Conservation (phyloP, 2,797 vertebrate genomes). For the Thamnophis elegans region DNA sequence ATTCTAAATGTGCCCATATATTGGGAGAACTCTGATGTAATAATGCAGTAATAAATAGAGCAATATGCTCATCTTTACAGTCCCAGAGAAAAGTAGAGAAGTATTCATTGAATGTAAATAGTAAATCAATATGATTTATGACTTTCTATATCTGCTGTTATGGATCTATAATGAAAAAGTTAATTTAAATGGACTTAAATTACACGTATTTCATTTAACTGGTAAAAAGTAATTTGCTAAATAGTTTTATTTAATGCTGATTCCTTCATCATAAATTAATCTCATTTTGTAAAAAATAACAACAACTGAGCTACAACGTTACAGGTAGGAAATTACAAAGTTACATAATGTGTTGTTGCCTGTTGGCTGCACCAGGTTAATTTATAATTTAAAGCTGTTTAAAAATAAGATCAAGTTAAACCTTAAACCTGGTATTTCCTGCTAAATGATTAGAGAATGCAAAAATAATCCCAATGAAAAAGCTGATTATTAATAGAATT, state of each 20-base stretch:
- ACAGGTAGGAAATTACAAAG: background rate
- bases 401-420: constrained; percentile 66
- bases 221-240: background rate
- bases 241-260: background rate
- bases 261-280: background rate
- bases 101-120: background rate
- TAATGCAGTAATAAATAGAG: background rate
- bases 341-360: constrained; percentile 8
- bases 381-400: constrained; percentile 66
- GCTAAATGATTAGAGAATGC: constrained; percentile 82
- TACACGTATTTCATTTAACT: background rate
- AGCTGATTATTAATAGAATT: constrained; percentile 75
- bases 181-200: background rate
- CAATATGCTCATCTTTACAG: background rate
- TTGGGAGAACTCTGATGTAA: background rate
- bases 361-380: constrained; percentile 55
- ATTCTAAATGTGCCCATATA: background rate
- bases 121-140: background rate
- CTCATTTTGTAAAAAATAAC: background rate
- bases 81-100: background rate
- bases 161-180: background rate
- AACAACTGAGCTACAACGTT: background rate
- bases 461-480: constrained; percentile 74
- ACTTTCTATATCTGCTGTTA: background rate
- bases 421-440: constrained; percentile 81